Base-by-base conservation (phyloP, 2,888 invertebrate species). In the Idaea straminata region DNA sequence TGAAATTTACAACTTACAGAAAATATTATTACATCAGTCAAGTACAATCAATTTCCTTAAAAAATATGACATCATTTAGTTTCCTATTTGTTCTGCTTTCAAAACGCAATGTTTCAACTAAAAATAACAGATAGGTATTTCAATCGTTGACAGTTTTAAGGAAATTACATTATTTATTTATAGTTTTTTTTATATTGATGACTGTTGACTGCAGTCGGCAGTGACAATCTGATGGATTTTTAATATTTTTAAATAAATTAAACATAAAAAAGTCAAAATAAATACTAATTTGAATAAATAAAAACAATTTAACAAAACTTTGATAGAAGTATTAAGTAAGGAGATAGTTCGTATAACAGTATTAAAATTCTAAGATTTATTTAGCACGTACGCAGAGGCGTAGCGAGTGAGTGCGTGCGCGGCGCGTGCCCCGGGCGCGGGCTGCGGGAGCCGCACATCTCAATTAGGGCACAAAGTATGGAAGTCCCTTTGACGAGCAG, bases 391-490 rank as follows among this genome's bases (percentile, higher is more conserved):
- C 36, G 58, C 65, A 67, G 67, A 63, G 66, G 38, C 62, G 66
- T 63, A 61, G 67, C 64, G 60, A 64, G 67, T 62, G 60, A 64
- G 67, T 62, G 69, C 61, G 65, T 59, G 65, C 16, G 59, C 15
- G 61, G 64, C 16, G 59, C 15, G 61, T 57, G 36, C 60, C 36
- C 25, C 6, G 15, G 61, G 38, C 34, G 63, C 25, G 35, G 35
- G 59, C 65, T 35, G 59, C 62, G 15, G 59, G 63, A 62, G 62
- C 66, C 64, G 64, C 65, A 65, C 62, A 64, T 63, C 71, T 68
- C 72, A 72, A 72, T 72, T 74, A 72, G 67, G 62, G 64, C 66
- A 72, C 74, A 74, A 71, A 68, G 65, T 64, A 64, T 62, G 66
- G 58, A 65, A 62, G 65, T 65, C 64, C 67, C 71, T 73, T 72